Evolutionary conservation across 2,113 vertebrate genomes (phyloP).

Genomic region (Myotis brandtii): DNA sequence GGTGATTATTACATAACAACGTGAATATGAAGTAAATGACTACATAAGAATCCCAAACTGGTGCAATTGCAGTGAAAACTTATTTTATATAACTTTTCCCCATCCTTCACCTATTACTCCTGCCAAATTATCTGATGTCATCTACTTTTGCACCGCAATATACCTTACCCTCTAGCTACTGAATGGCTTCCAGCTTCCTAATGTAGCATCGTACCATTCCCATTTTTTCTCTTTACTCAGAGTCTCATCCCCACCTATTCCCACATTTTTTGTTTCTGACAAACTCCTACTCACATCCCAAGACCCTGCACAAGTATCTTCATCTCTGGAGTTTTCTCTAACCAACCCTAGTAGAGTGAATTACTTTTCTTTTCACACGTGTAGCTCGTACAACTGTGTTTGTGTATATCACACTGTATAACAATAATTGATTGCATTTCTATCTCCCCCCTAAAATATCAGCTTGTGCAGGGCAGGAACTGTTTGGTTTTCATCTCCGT

Average conservation of each 20-base stretch:
- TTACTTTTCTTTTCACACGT: not conserved
- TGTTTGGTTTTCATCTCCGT: not conserved
- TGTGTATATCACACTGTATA: not conserved
- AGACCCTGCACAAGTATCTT: not conserved
- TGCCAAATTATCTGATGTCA: not conserved
- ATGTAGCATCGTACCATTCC: not conserved
- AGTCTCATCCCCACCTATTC: not conserved
- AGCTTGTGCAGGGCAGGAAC: not conserved
- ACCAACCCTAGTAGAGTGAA: not conserved
- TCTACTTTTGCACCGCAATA: not conserved
- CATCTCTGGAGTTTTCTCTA: not conserved
- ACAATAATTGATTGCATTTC: not conserved
- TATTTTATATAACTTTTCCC: not conserved
- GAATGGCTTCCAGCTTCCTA: not conserved
- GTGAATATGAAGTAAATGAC: not conserved
- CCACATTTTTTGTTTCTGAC: not conserved
- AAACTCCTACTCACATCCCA: not conserved
- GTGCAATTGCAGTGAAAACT: constrained; percentile 10
- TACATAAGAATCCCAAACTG: not conserved
- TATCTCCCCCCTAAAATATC: not conserved
- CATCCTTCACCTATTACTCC: not conserved
- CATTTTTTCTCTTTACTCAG: not conserved
- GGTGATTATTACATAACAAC: not conserved
- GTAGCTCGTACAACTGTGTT: not conserved
- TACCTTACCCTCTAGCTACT: not conserved